Conservation (phyloP, 2,888 invertebrate genomes). For the Geophilus truncorum region DNA sequence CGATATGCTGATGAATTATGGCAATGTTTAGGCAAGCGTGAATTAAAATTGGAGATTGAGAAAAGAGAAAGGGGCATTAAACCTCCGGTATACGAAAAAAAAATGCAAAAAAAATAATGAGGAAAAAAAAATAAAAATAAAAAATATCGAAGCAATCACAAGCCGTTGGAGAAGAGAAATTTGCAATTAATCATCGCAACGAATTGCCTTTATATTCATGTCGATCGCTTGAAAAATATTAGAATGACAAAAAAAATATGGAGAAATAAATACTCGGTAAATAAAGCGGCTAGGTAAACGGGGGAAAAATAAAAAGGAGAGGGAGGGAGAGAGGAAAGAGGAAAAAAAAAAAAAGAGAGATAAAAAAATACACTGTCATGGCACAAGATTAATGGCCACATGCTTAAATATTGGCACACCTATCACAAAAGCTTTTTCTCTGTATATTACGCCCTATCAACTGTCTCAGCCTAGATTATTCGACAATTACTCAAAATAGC, state of each 20-base stretch:
- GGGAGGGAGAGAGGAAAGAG: no score
- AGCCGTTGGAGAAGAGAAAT: background rate
- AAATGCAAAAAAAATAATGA: background rate
- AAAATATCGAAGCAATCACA: background rate
- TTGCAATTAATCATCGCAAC: background rate
- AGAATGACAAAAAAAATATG: background rate
- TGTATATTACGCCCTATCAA: background rate
- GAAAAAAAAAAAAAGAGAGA: background rate
- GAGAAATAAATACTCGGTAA: background rate
- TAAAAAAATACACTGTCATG: background rate
- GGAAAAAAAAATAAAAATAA: background rate
- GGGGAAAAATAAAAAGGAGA: background rate
- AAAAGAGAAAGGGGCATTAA: background rate
- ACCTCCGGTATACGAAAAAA: background rate
- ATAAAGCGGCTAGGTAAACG: background rate
- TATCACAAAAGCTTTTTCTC: background rate
- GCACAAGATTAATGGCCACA: background rate
- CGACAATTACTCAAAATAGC: background rate
- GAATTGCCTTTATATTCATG: background rate
- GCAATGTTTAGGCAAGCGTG: background rate
- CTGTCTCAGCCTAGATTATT: background rate
- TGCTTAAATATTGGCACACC: background rate
- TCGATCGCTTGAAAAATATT: background rate
- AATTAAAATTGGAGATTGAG: background rate
- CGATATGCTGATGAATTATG: background rate